Percentiles rank a stretch among this genome's conserved stretches.
These are phyloP conservation scores for Oophaga sylvatica DNA, from an alignment of 2,797 vertebrate genomes.

Conservation along the genomic window DNA sequence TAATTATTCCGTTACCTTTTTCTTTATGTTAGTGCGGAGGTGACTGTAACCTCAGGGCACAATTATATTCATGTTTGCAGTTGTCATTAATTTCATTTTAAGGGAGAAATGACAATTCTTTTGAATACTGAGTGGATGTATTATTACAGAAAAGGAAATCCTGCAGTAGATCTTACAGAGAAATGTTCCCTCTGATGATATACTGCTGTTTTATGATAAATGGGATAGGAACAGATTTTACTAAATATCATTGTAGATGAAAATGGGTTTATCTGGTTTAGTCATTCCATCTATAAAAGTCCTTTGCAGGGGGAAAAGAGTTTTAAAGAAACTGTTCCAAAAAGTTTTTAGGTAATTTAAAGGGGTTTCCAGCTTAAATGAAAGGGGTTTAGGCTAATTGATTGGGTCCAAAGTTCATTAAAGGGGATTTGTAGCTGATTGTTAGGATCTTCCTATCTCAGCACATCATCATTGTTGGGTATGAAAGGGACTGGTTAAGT, in stretches of 20 bases:
- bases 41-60: neutral
- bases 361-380: neutral
- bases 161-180: neutral
- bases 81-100: neutral
- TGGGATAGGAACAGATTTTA: neutral
- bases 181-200: neutral
- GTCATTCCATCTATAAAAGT: neutral
- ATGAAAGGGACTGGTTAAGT: too few species aligned
- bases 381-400: neutral
- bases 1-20: neutral
- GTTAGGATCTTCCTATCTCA: neutral
- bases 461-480: too few species aligned
- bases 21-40: neutral
- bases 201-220: neutral
- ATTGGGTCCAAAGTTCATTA: neutral
- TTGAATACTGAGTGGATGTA: neutral
- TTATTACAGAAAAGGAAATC: neutral
- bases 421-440: neutral
- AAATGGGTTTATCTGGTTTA: neutral
- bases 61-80: slow-evolving; percentile 29
- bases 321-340: neutral
- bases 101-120: slow-evolving; percentile 5
- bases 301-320: neutral
- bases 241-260: neutral
- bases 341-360: neutral